phyloP scores from a whole-genome alignment of 2,888 invertebrate genomes.

The Andrena haemorrhoa region DNA sequence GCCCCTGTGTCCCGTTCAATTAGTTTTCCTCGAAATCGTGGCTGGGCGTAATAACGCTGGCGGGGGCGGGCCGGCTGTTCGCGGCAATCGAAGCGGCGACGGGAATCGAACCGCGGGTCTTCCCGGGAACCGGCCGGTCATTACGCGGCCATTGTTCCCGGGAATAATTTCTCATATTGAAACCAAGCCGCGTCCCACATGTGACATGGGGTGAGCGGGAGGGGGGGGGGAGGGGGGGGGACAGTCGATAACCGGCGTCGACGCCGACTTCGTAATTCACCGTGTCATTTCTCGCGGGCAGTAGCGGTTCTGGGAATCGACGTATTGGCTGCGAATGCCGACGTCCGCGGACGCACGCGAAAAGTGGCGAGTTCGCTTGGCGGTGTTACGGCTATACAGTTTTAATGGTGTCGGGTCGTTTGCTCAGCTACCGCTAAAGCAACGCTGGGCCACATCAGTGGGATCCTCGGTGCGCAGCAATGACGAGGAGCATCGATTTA shows the following conservation, averaged over 20 bases:
- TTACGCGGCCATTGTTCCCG: constrained; percentile 38
- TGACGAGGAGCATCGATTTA: background rate
- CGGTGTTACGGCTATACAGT: constrained; percentile 36
- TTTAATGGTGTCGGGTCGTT: constrained; percentile 51
- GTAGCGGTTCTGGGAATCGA: constrained; percentile 44
- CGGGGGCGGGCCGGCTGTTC: background rate
- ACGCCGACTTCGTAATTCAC: constrained; percentile 28
- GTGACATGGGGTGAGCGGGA: background rate
- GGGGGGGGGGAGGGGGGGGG: background rate
- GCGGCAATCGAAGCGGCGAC: constrained; percentile 25
- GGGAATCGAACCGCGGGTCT: constrained; percentile 36
- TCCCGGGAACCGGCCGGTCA: constrained; percentile 19
- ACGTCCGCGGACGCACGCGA: background rate
- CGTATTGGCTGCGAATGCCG: constrained; percentile 20
- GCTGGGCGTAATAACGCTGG: constrained; percentile 16
- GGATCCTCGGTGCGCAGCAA: too few relatives aligned
- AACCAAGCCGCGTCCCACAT: constrained; percentile 53
- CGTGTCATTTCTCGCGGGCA: constrained; percentile 31
- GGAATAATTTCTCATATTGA: constrained; percentile 55
- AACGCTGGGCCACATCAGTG: too few relatives aligned
- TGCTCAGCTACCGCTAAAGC: constrained; percentile 14
- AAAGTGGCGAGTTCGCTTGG: constrained; percentile 44
- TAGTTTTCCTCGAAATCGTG: constrained; percentile 1
- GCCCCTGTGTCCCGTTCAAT: constrained; percentile 16
- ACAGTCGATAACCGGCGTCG: constrained; percentile 36